These are phyloP conservation scores for Gastrophryne carolinensis DNA, from an alignment of 2,797 vertebrate genomes.

Conservation along the genomic window DNA sequence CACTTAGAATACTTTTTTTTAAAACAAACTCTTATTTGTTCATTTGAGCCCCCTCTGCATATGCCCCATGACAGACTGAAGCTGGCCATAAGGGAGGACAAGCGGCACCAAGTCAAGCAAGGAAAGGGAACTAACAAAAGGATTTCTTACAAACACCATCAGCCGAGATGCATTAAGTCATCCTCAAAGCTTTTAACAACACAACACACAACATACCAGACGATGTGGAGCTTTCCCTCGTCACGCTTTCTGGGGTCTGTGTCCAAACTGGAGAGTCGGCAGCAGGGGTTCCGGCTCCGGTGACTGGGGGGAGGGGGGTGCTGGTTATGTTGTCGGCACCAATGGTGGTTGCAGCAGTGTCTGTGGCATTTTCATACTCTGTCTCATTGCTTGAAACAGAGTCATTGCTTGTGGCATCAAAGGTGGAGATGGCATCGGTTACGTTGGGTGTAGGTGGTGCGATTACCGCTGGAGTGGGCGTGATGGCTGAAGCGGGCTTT, in stretches of 20 bases:
- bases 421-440: background rate
- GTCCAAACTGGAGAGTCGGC: background rate
- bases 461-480: conserved; percentile 15
- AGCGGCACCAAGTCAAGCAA: too few relatives aligned
- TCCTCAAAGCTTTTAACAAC: too few relatives aligned
- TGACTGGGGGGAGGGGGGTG: background rate
- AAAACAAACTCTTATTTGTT: too few relatives aligned
- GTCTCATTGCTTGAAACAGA: conserved; percentile 29
- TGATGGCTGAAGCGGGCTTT: background rate
- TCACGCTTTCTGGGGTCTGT: background rate
- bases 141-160: too few relatives aligned
- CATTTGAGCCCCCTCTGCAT: too few relatives aligned
- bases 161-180: too few relatives aligned
- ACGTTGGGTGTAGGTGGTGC: conserved; percentile 27
- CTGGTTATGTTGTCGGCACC: background rate
- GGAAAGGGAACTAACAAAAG: too few relatives aligned
- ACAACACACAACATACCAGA: conserved; percentile 6
- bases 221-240: background rate
- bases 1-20: too few relatives aligned
- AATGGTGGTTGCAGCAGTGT: conserved; percentile 2
- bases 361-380: background rate
- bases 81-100: too few relatives aligned
- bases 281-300: background rate
- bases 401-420: background rate
- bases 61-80: too few relatives aligned